A percentile compares a stretch with the other conserved stretches of the same genome.
Conservation (phyloP, 2,113 vertebrate species). For the Crypturellus undulatus region DNA sequence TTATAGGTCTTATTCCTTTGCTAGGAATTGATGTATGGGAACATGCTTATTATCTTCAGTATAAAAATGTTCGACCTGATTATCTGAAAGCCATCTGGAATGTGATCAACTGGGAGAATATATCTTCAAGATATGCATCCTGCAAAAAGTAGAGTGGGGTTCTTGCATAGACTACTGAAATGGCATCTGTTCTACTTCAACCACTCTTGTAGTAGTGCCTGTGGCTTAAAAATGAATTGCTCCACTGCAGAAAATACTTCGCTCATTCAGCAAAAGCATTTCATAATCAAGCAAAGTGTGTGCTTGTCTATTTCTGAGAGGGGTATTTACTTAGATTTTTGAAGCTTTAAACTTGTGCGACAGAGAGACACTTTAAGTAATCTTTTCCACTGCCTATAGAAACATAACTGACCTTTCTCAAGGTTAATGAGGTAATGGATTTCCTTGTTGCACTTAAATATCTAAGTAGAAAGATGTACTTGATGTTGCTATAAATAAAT, state of each 20-base stretch:
- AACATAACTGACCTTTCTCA: conserved; percentile 34
- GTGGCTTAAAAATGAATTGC: conserved; percentile 22
- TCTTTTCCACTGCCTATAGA: conserved; percentile 9
- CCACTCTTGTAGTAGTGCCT: conserved; percentile 45
- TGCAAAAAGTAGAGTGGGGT: conserved; percentile 85
- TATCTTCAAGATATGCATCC: conserved; percentile 84
- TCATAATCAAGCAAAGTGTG: conserved; percentile 52
- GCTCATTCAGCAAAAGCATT: conserved; percentile 38
- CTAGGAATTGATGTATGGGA: conserved; percentile 98
- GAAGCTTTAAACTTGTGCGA: conserved; percentile 54
- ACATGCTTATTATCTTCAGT: conserved; percentile 98
- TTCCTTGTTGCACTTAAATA: conserved; percentile 52
- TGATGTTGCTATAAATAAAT: conserved; percentile 49
- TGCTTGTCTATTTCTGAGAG: conserved; percentile 48
- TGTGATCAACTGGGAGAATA: conserved; percentile 95
- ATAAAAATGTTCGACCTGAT: conserved; percentile 97
- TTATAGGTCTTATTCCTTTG: conserved; percentile 91
- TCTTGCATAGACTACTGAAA: not conserved
- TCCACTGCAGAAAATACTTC: conserved; percentile 42
- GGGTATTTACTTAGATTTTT: conserved; percentile 38
- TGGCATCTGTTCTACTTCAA: conserved; percentile 16
- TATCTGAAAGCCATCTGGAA: conserved; percentile 99
- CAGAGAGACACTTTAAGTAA: conserved; percentile 1
- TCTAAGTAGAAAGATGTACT: conserved; percentile 27
- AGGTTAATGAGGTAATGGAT: conserved; percentile 13